phyloP scores from a whole-genome alignment of 2,113 vertebrate species.

The Thamnophis sirtalis region DNA sequence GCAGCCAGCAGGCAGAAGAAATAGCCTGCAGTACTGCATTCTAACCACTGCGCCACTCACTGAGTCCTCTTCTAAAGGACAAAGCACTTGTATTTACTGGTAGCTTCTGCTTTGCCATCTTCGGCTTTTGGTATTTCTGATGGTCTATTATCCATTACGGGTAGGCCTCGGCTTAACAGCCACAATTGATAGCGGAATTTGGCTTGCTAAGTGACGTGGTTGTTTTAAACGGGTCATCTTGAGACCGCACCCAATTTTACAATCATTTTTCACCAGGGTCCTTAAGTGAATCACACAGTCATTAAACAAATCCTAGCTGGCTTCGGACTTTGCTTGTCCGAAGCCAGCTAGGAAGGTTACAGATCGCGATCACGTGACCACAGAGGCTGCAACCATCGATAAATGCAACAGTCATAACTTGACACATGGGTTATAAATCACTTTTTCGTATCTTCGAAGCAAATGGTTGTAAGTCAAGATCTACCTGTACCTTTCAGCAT shows the following conservation, averaged over 20 bases:
- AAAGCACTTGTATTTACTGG: not conserved
- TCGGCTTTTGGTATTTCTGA: not conserved
- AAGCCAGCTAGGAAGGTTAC: not conserved
- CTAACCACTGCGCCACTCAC: too few relatives aligned
- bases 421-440: not conserved
- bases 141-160: not conserved
- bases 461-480: not conserved
- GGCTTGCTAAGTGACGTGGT: not conserved
- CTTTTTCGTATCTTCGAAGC: not conserved
- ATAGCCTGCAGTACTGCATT: too few relatives aligned
- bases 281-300: not conserved
- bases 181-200: not conserved
- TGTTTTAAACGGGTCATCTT: not conserved
- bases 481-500: not conserved
- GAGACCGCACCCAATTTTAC: not conserved
- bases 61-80: not conserved
- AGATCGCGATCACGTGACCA: not conserved
- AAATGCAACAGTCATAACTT: not conserved
- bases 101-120: not conserved
- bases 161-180: not conserved
- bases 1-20: too few relatives aligned
- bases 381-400: not conserved
- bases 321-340: not conserved
- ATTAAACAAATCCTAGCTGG: not conserved
- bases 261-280: not conserved